phyloP scores from a whole-genome alignment of 2,797 vertebrate genomes.

The Moxostoma hubbsi region DNA sequence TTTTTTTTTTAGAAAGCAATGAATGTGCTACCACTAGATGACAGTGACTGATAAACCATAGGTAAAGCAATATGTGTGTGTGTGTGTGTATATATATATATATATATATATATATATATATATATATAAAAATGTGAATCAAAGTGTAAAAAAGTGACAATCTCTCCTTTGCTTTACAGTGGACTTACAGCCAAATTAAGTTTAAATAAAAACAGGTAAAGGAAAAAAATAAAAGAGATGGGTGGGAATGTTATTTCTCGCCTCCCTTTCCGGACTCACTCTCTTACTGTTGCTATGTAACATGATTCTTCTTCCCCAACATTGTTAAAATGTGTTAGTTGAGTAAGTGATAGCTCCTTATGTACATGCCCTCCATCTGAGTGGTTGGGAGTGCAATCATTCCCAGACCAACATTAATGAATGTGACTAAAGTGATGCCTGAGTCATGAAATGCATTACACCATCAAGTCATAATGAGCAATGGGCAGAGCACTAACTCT shows the following conservation, averaged over 20 bases:
- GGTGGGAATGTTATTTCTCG: neutral
- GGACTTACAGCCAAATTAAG: neutral
- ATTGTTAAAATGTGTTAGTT: neutral
- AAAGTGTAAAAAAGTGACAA: neutral
- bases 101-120: too few relatives aligned
- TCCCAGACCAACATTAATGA: conserved; percentile 29
- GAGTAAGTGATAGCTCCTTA: neutral
- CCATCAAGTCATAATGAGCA: conserved; percentile 46
- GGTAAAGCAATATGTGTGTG: too few relatives aligned
- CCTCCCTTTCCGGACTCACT: neutral
- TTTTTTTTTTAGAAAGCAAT: neutral
- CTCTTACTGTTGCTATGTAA: conserved; percentile 49
- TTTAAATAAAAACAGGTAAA: neutral
- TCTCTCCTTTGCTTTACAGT: neutral
- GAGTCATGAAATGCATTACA: conserved; percentile 40
- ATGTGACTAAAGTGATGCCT: conserved; percentile 24
- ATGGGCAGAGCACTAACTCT: conserved; percentile 25
- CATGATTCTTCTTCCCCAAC: neutral
- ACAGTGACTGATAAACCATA: neutral
- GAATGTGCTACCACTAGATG: neutral
- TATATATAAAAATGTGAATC: neutral
- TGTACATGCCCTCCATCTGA: neutral
- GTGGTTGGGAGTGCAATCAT: neutral
- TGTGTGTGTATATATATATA: too few relatives aligned
- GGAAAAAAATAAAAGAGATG: neutral